Percentiles rank a stretch among this genome's conserved stretches.
These are phyloP conservation scores for Conus betulinus DNA, from an alignment of 1,140 invertebrate species.

Conservation along the genomic window DNA sequence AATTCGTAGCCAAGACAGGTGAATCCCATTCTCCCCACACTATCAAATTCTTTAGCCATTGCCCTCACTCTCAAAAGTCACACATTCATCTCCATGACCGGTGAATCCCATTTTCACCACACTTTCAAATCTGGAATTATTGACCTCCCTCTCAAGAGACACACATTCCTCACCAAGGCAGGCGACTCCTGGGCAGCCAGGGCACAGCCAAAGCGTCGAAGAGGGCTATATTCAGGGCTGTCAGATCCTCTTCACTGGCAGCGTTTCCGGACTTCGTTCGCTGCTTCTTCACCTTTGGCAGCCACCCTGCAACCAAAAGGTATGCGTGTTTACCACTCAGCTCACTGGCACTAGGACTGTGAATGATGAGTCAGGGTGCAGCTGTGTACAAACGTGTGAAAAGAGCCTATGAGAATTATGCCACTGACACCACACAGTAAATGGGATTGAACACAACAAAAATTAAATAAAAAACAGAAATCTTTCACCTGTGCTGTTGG, in stretches of 20 bases:
- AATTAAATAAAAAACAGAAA: no score
- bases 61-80: not conserved
- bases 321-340: not conserved
- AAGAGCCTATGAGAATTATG: no score
- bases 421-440: no score
- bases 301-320: not conserved
- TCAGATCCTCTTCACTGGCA: not conserved
- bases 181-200: not conserved
- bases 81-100: not conserved
- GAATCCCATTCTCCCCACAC: not conserved
- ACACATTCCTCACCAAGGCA: not conserved
- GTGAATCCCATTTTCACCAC: not conserved
- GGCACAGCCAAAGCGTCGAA: not conserved
- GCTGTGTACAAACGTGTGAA: no score
- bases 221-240: not conserved
- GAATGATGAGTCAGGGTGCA: not conserved
- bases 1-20: no score
- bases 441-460: no score
- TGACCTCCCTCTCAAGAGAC: not conserved
- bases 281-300: not conserved
- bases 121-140: not conserved
- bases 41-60: not conserved
- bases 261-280: no score
- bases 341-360: not conserved
- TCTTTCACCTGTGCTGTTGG: not conserved